Evolutionary conservation across 2,113 vertebrate species (phyloP).

Genomic region (Danio rerio): DNA sequence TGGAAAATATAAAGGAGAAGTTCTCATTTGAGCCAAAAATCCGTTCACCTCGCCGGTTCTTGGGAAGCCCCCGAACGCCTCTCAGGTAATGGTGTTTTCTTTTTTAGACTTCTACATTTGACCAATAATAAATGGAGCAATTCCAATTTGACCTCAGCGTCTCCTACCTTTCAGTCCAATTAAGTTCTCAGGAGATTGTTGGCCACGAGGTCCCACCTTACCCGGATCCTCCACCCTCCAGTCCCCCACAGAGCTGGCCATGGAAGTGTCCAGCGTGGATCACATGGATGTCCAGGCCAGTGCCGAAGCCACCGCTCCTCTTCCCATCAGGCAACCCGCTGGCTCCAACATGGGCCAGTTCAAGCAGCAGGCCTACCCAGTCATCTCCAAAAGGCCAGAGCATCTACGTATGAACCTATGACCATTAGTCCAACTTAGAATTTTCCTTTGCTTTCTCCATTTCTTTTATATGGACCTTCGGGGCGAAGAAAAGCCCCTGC

Average conservation of each 20-base stretch:
- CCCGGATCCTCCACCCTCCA: slow-evolving; percentile 46
- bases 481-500: slow-evolving; percentile 20
- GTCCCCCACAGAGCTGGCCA: slow-evolving; percentile 81
- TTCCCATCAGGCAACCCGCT: slow-evolving; percentile 89
- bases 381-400: slow-evolving; percentile 94
- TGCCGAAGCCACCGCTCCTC: slow-evolving; percentile 90
- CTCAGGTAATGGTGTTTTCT: slow-evolving; percentile 84
- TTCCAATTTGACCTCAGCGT: neutral
- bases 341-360: slow-evolving; percentile 83
- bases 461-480: slow-evolving; percentile 57
- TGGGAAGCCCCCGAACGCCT: slow-evolving; percentile 94
- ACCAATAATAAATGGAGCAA: neutral
- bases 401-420: slow-evolving; percentile 99
- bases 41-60: slow-evolving; percentile 94
- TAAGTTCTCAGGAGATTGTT: slow-evolving; percentile 91
- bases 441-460: slow-evolving; percentile 46
- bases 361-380: slow-evolving; percentile 93
- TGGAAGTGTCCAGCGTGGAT: slow-evolving; percentile 88
- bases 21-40: slow-evolving; percentile 99
- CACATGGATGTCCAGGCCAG: slow-evolving; percentile 92
- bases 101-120: neutral
- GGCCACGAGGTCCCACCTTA: slow-evolving; percentile 83
- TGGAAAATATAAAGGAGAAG: slow-evolving; percentile 98
- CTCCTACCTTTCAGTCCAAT: slow-evolving; percentile 81
- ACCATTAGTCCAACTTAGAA: slow-evolving; percentile 69